Evolutionary conservation across 1,140 invertebrate genomes (phyloP).

Genomic region (Hylyphantes graminicola): DNA sequence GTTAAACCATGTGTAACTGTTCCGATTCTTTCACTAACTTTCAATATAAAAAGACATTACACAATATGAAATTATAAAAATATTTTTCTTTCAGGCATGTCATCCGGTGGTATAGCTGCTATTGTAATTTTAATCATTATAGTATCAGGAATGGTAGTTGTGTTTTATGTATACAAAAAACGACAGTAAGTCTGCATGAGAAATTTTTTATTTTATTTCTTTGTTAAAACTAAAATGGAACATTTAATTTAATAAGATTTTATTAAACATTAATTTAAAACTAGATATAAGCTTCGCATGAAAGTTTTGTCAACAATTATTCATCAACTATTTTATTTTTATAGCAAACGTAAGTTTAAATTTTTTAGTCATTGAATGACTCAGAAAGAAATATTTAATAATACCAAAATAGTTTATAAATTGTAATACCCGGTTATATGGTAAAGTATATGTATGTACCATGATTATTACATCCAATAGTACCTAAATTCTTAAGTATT

Average conservation of each 20-base stretch:
- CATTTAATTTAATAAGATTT: not conserved
- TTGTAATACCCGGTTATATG: no score
- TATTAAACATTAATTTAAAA: not conserved
- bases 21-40: no score
- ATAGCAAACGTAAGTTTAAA: not conserved
- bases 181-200: constrained; percentile 40
- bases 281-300: not conserved
- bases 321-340: not conserved
- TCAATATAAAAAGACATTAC: no score
- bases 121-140: constrained; percentile 14
- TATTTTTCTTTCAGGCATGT: constrained; percentile 28
- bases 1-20: no score
- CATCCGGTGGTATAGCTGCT: constrained; percentile 20
- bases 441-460: no score
- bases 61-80: no score
- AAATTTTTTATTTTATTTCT: not conserved
- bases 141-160: not conserved
- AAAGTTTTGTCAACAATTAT: not conserved
- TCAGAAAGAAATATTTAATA: no score
- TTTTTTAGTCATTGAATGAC: no score
- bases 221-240: not conserved
- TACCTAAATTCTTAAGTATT: no score
- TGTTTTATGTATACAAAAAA: constrained; percentile 38
- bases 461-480: no score
- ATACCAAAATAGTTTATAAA: no score